Base-by-base conservation (phyloP, 2,888 invertebrate species). In the Pediacus dermestoides region DNA sequence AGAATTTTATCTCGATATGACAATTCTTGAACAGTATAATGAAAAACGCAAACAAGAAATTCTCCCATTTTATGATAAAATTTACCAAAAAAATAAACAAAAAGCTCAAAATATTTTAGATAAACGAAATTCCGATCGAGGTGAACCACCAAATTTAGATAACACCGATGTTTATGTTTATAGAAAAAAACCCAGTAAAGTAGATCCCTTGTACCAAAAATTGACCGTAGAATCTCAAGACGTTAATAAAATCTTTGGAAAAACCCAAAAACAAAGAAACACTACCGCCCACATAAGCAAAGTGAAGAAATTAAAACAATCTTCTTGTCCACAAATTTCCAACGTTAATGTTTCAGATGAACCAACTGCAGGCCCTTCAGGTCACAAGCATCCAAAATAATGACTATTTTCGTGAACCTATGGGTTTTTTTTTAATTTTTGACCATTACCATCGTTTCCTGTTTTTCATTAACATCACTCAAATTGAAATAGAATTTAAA, bases 291-390 rank as follows among this genome's bases (percentile, higher is more conserved):
- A 23, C 9, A 3, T n/a, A 6, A 23, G 9, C 8, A 23, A 23
- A 23, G 10, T 23, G 4, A 6, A 23, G 10, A 23, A 23, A 23
- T 10, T 23, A 23, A 23, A 7, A 6, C 23, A 23, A 23, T 3
- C 8, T 3, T 23, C 8, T 23, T 7, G 9, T n/a, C 10, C 10
- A 23, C 23, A 23, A 10, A n/a, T 4, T 7, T 3, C 23, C n/a
- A n/a, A n/a, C 10, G 10, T 23, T 23, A 10, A 23, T 18, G 18
- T 6, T 8, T 18, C 18, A 18, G 23, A 23, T 23, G 23, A 23
- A 3, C 3, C 23, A 23, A 3, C 3, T 3, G 9, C 23, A n/a
- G 23, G 23, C 23, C 23, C 23, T 23, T 23, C 23, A 23, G 23
- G 23, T 23, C 23, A 4, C 3, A 23, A 23, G 9, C 4, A 6